Percentiles rank a stretch among this genome's conserved stretches.
Evolutionary conservation across 2,888 invertebrate genomes (phyloP).

Genomic region (Sycophila texana): DNA sequence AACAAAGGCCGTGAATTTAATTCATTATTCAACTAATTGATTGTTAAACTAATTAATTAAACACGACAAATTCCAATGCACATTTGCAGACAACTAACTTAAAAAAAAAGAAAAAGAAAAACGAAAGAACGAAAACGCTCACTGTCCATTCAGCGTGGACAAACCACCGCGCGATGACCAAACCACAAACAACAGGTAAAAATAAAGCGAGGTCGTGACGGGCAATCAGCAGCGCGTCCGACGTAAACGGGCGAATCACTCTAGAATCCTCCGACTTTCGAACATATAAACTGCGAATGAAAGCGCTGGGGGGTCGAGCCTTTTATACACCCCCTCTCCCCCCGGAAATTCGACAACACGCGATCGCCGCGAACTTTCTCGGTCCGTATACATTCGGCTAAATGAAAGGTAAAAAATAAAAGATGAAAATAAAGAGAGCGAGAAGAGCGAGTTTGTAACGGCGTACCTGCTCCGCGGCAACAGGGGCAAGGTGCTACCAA

Average conservation of each 20-base stretch:
- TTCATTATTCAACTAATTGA: too few species aligned
- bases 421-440: not conserved
- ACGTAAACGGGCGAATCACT: too few species aligned
- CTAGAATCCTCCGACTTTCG: too few species aligned
- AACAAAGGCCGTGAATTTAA: too few species aligned
- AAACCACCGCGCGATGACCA: not conserved
- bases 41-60: too few species aligned
- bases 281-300: too few species aligned
- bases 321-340: not conserved
- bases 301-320: too few species aligned
- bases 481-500: slow-evolving; percentile 91
- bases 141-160: too few species aligned
- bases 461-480: slow-evolving; percentile 85
- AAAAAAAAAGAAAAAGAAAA: too few species aligned
- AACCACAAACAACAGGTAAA: slow-evolving; percentile 9
- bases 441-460: slow-evolving; percentile 2
- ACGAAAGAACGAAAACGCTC: too few species aligned
- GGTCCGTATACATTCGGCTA: not conserved
- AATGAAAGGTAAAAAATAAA: slow-evolving; percentile 7
- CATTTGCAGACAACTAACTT: too few species aligned
- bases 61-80: not conserved
- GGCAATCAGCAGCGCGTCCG: not conserved
- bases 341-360: not conserved
- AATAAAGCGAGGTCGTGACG: slow-evolving; percentile 14
- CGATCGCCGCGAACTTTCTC: slow-evolving; percentile 3